Conservation (phyloP, 2,888 invertebrate species). For the Sinodicranocentrus sp. region DNA sequence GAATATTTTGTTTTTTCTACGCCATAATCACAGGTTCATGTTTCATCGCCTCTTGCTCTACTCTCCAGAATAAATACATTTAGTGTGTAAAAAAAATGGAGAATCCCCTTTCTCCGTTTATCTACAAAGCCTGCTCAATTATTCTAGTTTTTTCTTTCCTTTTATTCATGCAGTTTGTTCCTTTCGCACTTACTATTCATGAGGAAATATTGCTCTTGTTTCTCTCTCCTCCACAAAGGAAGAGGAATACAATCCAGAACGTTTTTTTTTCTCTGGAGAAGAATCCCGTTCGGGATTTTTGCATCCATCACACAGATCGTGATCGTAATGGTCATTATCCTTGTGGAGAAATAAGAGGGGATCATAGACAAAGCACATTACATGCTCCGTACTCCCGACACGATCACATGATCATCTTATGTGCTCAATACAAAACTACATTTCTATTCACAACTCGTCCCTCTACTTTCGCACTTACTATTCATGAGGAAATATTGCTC, state of each 20-base stretch:
- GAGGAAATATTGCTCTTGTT: neutral
- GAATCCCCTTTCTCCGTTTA: no score
- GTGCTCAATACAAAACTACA: no score
- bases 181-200: conserved; percentile 4
- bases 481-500: conserved; percentile 1
- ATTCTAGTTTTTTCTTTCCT: no score
- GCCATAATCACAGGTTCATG: no score
- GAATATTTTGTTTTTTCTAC: no score
- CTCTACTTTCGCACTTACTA: neutral
- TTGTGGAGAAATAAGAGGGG: neutral
- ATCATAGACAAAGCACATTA: neutral
- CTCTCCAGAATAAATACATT: no score
- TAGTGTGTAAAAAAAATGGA: no score
- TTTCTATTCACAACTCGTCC: conserved; percentile 35
- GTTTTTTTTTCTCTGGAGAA: neutral
- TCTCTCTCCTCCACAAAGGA: no score
- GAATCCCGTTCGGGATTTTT: conserved; percentile 17
- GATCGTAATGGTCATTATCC: conserved; percentile 39
- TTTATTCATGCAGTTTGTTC: no score
- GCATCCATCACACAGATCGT: conserved; percentile 39
- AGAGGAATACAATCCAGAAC: no score
- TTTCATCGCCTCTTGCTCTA: no score
- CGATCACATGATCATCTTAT: neutral
- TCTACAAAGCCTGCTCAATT: no score
- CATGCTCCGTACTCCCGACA: neutral